Evolutionary conservation across 1,140 invertebrate genomes (phyloP), one percentile per base, ranked within the genome.

Genomic region (Rhyacophila brunnea): DNA sequence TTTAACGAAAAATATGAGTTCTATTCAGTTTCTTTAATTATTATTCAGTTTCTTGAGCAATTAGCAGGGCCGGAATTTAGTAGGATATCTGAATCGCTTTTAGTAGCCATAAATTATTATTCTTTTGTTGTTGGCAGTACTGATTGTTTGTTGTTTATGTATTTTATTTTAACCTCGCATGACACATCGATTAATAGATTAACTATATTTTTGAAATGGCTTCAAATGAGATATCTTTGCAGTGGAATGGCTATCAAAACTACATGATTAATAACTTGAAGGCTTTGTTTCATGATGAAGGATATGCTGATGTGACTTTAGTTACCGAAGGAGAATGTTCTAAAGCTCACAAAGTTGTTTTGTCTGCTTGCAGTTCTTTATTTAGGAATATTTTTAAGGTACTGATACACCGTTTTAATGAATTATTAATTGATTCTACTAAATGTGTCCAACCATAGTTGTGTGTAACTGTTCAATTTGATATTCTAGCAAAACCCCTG

Each of bases 351-450:
- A 88, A 87, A 78, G 81, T 89, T 40, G 85, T 89, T 64, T 71
- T 89, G 3, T 87, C 86, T 6, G 86, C 86, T 1, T 88, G 87
- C 64, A 88, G 86, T 72, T 81, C 85, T 4, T 85, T 87, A 66
- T 89, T 89, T 71, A 82, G 79, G 65, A 81, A 80, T 58, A 82
- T 87, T 66, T 49, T 58, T 43, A 61, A 19, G 28, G 56, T 51
- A 46, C 20, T 36, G 40, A 10, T 48, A 17, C 23, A 45, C 35
- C 13, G 9, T 19, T 60, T 23, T 1, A 36, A 32, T 38, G 17
- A 1, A 56, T 38, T 57, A 55, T 34, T 0, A 48, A 38, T 42
- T 23, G 34, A 48, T 17, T 34, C 10, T 46, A 32, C 32, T 23
- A 52, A 23, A 13, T 10, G 32, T 28, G 20, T 44, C 10, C 9